Conservation (phyloP, 2,113 vertebrate genomes). For the Alces alces region DNA sequence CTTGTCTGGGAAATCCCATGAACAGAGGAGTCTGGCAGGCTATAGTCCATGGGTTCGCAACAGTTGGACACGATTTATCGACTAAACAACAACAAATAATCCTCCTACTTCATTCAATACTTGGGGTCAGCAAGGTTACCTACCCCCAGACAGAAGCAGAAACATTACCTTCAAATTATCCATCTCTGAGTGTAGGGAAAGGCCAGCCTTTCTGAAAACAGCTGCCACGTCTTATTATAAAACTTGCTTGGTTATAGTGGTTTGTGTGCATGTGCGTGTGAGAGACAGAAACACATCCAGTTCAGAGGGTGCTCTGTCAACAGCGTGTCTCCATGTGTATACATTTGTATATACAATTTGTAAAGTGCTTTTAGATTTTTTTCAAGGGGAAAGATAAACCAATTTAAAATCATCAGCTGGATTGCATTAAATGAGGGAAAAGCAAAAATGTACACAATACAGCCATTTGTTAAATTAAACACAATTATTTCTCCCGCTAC, state of each 20-base stretch:
- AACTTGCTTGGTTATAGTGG: neutral
- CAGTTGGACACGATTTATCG: rapidly evolving
- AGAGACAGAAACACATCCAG: neutral
- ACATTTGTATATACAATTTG: conserved; percentile 8
- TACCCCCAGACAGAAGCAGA: neutral
- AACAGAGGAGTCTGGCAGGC: neutral
- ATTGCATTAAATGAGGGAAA: conserved; percentile 62
- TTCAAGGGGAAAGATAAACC: conserved; percentile 53
- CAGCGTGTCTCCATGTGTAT: conserved; percentile 1
- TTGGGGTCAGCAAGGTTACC: neutral
- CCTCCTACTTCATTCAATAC: neutral
- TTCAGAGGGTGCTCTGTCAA: neutral
- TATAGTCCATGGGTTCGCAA: neutral
- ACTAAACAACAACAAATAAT: neutral
- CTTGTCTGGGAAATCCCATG: neutral
- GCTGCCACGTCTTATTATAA: neutral
- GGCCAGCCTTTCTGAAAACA: neutral
- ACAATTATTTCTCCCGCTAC: conserved; percentile 59
- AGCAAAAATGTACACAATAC: conserved; percentile 34
- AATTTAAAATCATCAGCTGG: conserved; percentile 55
- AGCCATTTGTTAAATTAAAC: conserved; percentile 61
- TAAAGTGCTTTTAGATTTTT: conserved; percentile 39
- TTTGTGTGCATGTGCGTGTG: too few relatives aligned
- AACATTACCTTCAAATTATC: neutral
- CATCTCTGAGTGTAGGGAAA: neutral